phyloP scores from a whole-genome alignment of 2,888 invertebrate species.

The Cerastis leucographa region DNA sequence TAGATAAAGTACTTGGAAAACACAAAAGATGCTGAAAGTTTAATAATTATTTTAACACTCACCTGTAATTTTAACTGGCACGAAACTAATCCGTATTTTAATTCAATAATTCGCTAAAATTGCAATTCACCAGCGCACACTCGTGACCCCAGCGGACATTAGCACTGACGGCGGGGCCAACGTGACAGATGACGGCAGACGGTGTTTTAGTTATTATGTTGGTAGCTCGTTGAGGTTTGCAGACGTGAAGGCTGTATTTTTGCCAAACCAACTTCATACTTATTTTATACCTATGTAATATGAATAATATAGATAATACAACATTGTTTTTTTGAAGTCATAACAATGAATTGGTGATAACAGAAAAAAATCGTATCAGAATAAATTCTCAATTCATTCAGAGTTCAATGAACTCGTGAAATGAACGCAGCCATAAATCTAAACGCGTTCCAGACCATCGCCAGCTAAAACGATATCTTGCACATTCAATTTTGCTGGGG shows the following conservation, averaged over 20 bases:
- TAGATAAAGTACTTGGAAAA: constrained; percentile 38
- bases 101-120: constrained; percentile 65
- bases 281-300: neutral
- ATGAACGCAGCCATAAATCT: constrained; percentile 28
- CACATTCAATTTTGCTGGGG: neutral
- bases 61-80: constrained; percentile 63
- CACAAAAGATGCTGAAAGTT: constrained; percentile 69
- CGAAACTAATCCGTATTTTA: constrained; percentile 63
- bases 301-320: neutral
- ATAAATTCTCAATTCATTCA: neutral
- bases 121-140: constrained; percentile 75
- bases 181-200: constrained; percentile 62
- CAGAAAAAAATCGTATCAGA: accelerated
- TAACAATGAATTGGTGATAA: neutral
- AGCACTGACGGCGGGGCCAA: constrained; percentile 84
- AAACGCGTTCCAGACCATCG: constrained; percentile 21
- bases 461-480: neutral
- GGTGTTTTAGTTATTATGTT: constrained; percentile 58
- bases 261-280: no score
- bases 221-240: constrained; percentile 16
- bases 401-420: constrained; percentile 20
- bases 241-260: constrained; percentile 8
- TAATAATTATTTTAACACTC: constrained; percentile 70
- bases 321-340: accelerated
- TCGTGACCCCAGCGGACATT: constrained; percentile 88